Evolutionary conservation across 2,888 invertebrate genomes (phyloP).

Genomic region (Drosophila tanythrix): DNA sequence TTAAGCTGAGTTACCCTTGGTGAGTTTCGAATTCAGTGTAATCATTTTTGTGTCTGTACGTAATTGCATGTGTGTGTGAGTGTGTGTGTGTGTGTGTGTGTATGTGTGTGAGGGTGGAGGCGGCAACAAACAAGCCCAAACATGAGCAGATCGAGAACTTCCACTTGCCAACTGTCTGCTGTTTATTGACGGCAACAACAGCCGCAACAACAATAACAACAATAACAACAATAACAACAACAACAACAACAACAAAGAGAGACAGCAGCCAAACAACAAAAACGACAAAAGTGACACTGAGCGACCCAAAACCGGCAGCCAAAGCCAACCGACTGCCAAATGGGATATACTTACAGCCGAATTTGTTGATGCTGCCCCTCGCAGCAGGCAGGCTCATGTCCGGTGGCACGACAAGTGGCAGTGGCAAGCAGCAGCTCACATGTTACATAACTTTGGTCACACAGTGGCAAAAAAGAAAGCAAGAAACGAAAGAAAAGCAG

Average conservation of each 20-base stretch:
- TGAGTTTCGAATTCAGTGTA: background rate
- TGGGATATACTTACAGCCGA: constrained; percentile 64
- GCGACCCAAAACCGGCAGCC: constrained; percentile 59
- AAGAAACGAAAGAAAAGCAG: constrained; percentile 13
- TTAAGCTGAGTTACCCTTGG: background rate
- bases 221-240: constrained; percentile 33
- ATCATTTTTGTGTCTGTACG: background rate
- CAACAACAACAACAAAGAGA: constrained; percentile 47
- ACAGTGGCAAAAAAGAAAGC: constrained; percentile 31
- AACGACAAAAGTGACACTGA: constrained; percentile 58
- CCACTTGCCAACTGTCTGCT: constrained; percentile 75
- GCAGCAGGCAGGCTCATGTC: constrained; percentile 1
- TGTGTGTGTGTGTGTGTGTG: constrained; percentile 22
- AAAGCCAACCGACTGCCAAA: constrained; percentile 68
- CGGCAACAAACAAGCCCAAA: constrained; percentile 47
- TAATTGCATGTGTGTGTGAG: background rate
- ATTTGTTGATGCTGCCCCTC: constrained; percentile 16
- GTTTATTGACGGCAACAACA: constrained; percentile 67
- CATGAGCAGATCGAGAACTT: constrained; percentile 55
- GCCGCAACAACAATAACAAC: constrained; percentile 27
- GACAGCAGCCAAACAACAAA: constrained; percentile 40
- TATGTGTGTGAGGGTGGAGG: constrained; percentile 22
- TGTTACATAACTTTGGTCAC: constrained; percentile 48
- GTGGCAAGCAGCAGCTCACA: constrained; percentile 46
- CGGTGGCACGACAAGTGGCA: constrained; percentile 58